phyloP scores from a whole-genome alignment of 92 coral and sea anemone genomes.

The Phenganax subtilis region DNA sequence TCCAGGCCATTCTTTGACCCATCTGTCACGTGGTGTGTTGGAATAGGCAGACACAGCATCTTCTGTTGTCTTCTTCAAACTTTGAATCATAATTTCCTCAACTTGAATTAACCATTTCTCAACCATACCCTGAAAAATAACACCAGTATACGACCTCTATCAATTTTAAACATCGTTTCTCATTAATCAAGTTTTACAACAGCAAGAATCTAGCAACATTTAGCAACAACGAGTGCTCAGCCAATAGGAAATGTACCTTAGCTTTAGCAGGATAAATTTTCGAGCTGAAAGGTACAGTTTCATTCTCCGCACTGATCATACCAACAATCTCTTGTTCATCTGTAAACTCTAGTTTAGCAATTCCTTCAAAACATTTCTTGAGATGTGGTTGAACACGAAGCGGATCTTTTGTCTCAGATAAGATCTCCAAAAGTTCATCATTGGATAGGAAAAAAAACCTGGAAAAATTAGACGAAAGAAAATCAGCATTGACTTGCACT shows the following conservation, averaged over 20 bases:
- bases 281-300: constrained; percentile 80
- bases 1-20: constrained; percentile 99
- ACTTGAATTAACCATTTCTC: constrained; percentile 99
- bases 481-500: too few species aligned
- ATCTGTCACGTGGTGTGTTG: constrained; percentile 81
- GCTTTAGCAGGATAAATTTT: constrained; percentile 98
- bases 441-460: constrained; percentile 98
- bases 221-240: neutral
- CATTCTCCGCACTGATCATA: constrained; percentile 98
- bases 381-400: constrained; percentile 98
- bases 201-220: too few species aligned
- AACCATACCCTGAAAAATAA: constrained; percentile 79
- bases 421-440: constrained; percentile 92
- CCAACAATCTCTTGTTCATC: constrained; percentile 99
- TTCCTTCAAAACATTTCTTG: constrained; percentile 97
- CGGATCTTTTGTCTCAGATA: constrained; percentile 98
- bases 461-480: neutral
- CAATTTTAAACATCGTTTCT: neutral
- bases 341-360: constrained; percentile 91
- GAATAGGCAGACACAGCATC: constrained; percentile 81
- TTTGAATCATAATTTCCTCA: constrained; percentile 89
- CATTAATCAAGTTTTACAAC: too few species aligned
- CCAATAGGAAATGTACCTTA: constrained; percentile 55
- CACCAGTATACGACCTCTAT: neutral
- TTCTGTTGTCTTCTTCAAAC: constrained; percentile 79